These are phyloP conservation scores for Balearica regulorum DNA, from an alignment of 2,797 vertebrate species.

Conservation along the genomic window DNA sequence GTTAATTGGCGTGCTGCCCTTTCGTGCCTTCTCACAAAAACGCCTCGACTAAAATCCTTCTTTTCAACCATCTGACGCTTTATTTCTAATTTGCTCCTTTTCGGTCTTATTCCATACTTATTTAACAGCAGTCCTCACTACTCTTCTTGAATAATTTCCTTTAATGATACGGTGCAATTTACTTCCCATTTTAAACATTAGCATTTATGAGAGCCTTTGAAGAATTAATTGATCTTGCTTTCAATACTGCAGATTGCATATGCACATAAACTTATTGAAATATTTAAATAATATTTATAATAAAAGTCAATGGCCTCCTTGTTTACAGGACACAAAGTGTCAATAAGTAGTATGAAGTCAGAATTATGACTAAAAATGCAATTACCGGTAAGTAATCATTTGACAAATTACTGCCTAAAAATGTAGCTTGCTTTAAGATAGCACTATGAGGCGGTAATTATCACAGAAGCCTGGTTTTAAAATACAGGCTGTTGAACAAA, in stretches of 20 bases:
- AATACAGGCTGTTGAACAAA: neutral
- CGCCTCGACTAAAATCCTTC: neutral
- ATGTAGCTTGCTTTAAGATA: neutral
- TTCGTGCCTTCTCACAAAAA: neutral
- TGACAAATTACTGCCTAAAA: slow-evolving; percentile 11
- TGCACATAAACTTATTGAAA: slow-evolving; percentile 4
- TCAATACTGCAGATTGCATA: neutral
- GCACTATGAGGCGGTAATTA: neutral
- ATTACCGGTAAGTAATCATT: slow-evolving; percentile 31
- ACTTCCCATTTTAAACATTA: slow-evolving; percentile 41
- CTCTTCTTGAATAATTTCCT: slow-evolving; percentile 28
- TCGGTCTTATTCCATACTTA: neutral
- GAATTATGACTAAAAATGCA: slow-evolving; percentile 20
- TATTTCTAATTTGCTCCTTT: slow-evolving; percentile 28
- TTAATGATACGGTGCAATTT: slow-evolving; percentile 5
- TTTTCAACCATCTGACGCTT: neutral
- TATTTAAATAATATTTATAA: slow-evolving; percentile 20
- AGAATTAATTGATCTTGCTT: slow-evolving; percentile 37
- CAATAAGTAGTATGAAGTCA: neutral
- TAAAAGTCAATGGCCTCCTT: neutral
- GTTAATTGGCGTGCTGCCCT: neutral
- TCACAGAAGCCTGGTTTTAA: neutral
- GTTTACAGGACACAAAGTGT: slow-evolving; percentile 23
- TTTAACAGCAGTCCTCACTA: neutral
- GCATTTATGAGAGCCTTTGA: slow-evolving; percentile 25